These are phyloP conservation scores for Cerastoderma edule DNA, from an alignment of 2,888 invertebrate genomes.

Conservation along the genomic window DNA sequence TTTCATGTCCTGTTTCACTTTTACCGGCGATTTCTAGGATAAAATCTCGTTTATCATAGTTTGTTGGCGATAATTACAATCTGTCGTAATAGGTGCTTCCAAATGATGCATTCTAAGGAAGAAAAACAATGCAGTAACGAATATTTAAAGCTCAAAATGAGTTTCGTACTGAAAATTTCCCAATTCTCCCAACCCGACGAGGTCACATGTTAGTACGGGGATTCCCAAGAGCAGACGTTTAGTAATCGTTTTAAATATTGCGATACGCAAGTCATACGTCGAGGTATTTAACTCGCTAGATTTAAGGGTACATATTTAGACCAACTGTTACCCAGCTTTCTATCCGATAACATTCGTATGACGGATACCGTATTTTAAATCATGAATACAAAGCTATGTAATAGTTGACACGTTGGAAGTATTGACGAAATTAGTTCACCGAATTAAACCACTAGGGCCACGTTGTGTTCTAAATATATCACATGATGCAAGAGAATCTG, in stretches of 20 bases:
- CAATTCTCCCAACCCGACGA: conserved; percentile 34
- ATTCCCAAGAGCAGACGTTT: conserved; percentile 34
- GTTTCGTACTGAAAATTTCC: not conserved
- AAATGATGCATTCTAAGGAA: no score
- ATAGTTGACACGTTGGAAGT: conserved; percentile 19
- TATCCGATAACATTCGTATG: no score
- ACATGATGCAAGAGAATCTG: not conserved
- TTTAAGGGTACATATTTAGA: no score
- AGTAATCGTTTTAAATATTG: conserved; percentile 38
- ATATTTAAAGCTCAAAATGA: no score
- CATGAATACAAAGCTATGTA: no score
- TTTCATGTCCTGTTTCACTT: conserved; percentile 9
- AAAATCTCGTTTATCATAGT: not conserved
- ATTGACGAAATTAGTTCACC: no score
- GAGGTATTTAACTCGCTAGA: not conserved
- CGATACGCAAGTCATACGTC: not conserved
- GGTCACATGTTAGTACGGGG: conserved; percentile 33
- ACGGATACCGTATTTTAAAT: no score
- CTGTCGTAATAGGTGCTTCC: no score
- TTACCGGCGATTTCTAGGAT: not conserved
- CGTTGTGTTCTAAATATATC: not conserved
- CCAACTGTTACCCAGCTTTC: no score
- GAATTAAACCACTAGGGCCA: not conserved
- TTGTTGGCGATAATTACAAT: not conserved
- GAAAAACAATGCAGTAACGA: no score